Percentiles rank a stretch among this genome's conserved stretches.
phyloP scores from a whole-genome alignment of 2,797 vertebrate genomes.

The Centropyge bicolor region DNA sequence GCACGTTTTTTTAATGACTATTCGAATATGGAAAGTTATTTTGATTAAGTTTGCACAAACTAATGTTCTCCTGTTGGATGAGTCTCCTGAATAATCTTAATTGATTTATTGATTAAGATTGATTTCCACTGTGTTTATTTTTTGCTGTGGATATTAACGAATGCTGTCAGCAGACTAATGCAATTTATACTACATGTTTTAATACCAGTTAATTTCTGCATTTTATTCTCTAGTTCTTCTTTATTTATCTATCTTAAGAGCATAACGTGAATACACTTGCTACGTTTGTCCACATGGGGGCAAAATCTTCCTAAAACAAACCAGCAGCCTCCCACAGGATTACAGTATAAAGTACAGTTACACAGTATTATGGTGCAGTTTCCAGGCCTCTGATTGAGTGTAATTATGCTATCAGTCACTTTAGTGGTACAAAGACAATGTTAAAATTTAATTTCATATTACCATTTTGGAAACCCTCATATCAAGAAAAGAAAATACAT shows the following conservation, averaged over 20 bases:
- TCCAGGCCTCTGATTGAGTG: neutral
- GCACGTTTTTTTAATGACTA: neutral
- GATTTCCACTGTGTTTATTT: neutral
- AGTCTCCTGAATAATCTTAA: neutral
- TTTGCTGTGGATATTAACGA: neutral
- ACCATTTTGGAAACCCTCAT: no score
- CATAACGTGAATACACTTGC: neutral
- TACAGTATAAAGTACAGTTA: neutral
- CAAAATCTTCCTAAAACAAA: slow-evolving; percentile 7
- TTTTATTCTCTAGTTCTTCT: neutral
- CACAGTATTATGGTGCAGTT: neutral
- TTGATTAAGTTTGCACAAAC: neutral
- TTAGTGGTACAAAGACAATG: neutral
- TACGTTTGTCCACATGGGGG: slow-evolving; percentile 43
- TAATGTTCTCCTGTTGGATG: neutral
- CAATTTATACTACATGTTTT: neutral
- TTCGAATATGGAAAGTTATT: neutral
- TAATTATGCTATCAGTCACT: neutral
- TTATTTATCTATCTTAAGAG: neutral
- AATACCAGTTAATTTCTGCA: neutral
- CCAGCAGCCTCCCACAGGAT: neutral
- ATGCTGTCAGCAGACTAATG: neutral
- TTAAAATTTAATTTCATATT: neutral
- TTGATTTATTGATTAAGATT: neutral
- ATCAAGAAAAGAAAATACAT: neutral